Base-by-base conservation (phyloP, 2,888 invertebrate species). In the Eupithecia exiguata region DNA sequence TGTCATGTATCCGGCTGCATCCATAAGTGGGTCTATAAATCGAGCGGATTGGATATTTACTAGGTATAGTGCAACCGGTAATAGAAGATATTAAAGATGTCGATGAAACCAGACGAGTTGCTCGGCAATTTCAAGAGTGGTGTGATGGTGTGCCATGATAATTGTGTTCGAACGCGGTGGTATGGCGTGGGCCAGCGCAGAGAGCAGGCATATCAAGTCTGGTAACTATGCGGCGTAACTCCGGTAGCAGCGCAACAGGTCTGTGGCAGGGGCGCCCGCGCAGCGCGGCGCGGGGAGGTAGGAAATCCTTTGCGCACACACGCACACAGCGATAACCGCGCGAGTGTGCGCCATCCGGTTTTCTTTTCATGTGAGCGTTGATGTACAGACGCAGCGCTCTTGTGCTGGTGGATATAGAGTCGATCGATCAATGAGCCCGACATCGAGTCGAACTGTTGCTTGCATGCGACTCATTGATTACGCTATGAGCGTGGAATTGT, bases 211-310 rank as follows among this genome's bases (percentile, higher is more conserved):
- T 91, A 92, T 91, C 93, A 88, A 91, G 91, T 92, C 93, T 91
- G 93, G 94, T 93, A 94, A 94, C 92, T 94, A 94, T 93, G 93
- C 94, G 92, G 94, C 94, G 94, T 94, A 94, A 94, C 94, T 94
- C 94, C 94, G 91, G 94, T 94, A 94, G 94, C 94, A 87, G 90
- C 90, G 91, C 91, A 94, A 93, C 94, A 94, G 94, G 94, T 94
- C 94, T 88, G 95, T 91, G 92, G 90, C 90, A 89, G 90, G 89
- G 91, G 91, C 85, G 84, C 82, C 85, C 81, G 87, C 82, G 86
- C 83, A 86, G 84, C 86, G 91, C 87, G 91, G 84, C 86, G 91
- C 87, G 91, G 91, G 89, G 87, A 87, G 91, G 93, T 92, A 92
- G 92, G 93, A 93, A 92, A 92, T 92, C 92, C 92, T 93, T 91